Evolutionary conservation across 1,140 invertebrate species (phyloP), one percentile per base, ranked within the genome.

Genomic region (Drosophila ironensis): DNA sequence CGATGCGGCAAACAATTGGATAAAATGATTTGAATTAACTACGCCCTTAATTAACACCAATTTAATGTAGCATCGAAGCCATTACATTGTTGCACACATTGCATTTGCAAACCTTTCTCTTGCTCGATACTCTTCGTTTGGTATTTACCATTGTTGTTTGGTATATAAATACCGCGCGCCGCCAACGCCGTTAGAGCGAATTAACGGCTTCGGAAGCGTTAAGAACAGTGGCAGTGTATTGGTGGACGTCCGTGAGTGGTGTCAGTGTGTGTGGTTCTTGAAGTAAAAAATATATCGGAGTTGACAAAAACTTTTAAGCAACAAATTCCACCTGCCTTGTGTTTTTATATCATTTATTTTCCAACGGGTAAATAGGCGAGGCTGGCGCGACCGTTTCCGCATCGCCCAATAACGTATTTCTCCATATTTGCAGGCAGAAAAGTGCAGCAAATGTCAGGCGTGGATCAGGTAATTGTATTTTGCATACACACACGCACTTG

Each of bases 391-490:
- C 14, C 33, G 14, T 37, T 11, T 45, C 24, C 9, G 46, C 33
- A 28, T 20, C 48, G 27, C 16, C 9, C 30, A 40, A 17, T 64
- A 54, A 19, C 37, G 7, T 47, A 33, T 38, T 66, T 51, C 17
- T 25, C 30, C 19, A n/a, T 45, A 51, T 42, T 86, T 78, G 35
- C 54, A 84, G 78, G 67, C 54, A 72, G 69, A 76, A 75, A 86
- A 69, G 52, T 74, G 75, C 80, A 80, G 80, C 80, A 86, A 86
- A 86, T 86, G 80, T 86, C 80, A 86, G 80, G 80, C 80, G 80
- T 86, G 81, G 80, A 86, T 86, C 80, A 86, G 80, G 80, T 86
- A 86, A 86, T 86, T 56, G 71, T 77, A 78, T 71, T 80, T 86
- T 72, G 76, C 68, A 71, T 80, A 81, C 53, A 80, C 70, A 72